Evolutionary conservation across 2,888 invertebrate species (phyloP).

Genomic region (Elaeidobius kamerunicus): DNA sequence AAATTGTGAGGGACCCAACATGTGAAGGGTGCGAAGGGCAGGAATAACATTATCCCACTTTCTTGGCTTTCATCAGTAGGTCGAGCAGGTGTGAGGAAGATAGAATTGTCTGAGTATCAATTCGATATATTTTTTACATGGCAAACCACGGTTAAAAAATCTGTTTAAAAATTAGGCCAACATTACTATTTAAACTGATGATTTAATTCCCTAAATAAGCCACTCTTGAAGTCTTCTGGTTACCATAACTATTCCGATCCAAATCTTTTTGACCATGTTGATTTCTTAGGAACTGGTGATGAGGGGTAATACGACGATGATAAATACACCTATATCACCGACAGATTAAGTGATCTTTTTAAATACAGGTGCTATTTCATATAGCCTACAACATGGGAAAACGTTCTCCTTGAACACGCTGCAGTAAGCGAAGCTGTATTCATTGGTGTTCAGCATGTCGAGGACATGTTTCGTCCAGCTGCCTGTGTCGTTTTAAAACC

Average conservation of each 20-base stretch:
- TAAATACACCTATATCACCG: constrained; percentile 50
- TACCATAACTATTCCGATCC: constrained; percentile 51
- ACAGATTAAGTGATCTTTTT: constrained; percentile 52
- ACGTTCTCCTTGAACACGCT: constrained; percentile 37
- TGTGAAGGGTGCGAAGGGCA: no score
- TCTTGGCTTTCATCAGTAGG: no score
- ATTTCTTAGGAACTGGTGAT: constrained; percentile 54
- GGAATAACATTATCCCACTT: no score
- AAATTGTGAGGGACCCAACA: no score
- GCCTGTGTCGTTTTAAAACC: constrained; percentile 35
- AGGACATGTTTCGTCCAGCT: constrained; percentile 38
- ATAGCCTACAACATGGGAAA: constrained; percentile 39
- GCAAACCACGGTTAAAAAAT: no score
- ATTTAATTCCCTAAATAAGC: constrained; percentile 43
- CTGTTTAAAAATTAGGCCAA: no score
- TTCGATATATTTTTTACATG: no score
- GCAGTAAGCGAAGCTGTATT: constrained; percentile 38
- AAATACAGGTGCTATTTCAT: constrained; percentile 53
- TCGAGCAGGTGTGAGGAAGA: no score
- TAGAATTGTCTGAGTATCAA: no score
- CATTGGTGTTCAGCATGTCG: constrained; percentile 37
- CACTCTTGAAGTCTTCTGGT: constrained; percentile 42
- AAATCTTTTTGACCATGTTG: constrained; percentile 47
- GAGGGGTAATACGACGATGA: constrained; percentile 52
- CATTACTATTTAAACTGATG: no score